Conservation (phyloP, 2,888 invertebrate genomes). For the Agrilus mali region DNA sequence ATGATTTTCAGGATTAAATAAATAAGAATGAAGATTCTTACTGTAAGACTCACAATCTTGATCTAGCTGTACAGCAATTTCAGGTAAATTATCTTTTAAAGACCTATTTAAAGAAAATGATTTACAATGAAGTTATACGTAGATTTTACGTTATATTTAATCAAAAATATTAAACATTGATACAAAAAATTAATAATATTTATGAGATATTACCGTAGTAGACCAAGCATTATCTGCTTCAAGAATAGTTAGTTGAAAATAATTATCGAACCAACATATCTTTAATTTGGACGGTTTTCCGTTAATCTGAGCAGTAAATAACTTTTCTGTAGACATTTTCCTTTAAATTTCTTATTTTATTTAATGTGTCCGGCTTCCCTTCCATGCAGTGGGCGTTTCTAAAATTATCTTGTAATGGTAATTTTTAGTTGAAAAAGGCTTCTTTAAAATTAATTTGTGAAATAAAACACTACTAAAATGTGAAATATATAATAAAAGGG, state of each 20-base stretch:
- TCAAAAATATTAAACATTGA: too few relatives aligned
- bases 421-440: too few relatives aligned
- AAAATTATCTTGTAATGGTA: too few relatives aligned
- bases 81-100: constrained; percentile 9
- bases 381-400: too few relatives aligned
- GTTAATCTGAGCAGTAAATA: too few relatives aligned
- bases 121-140: not conserved
- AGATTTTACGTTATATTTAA: not conserved
- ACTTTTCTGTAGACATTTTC: too few relatives aligned
- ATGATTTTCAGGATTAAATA: constrained; percentile 5
- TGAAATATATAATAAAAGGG: too few relatives aligned
- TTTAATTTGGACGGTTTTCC: constrained; percentile 7
- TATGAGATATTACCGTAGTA: constrained; percentile 9
- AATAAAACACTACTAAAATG: too few relatives aligned
- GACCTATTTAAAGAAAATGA: constrained; percentile 10
- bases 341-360: too few relatives aligned
- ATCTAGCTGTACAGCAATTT: constrained; percentile 12
- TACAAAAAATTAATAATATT: not conserved
- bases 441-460: too few relatives aligned
- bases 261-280: constrained; percentile 9
- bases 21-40: constrained; percentile 9
- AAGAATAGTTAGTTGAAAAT: constrained; percentile 10
- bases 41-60: constrained; percentile 12
- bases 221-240: constrained; percentile 9
- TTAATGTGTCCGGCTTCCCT: too few relatives aligned